Conservation (phyloP, 2,113 vertebrate genomes). For the Callionymus lyra region DNA sequence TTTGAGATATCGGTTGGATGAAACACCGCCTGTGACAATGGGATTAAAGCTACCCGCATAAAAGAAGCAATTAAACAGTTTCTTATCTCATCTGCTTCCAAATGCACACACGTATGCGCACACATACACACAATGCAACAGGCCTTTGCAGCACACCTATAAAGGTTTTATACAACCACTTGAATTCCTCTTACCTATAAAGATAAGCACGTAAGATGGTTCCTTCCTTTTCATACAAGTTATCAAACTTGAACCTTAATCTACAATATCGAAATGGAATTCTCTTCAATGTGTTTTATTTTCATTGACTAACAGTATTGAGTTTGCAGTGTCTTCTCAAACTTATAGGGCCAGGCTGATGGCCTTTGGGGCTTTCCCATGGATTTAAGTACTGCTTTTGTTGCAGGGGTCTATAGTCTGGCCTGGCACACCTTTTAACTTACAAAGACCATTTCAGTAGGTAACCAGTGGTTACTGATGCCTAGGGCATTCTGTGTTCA, state of each 20-base stretch:
- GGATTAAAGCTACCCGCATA: conserved; percentile 51
- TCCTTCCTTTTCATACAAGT: too few species aligned
- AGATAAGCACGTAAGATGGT: too few species aligned
- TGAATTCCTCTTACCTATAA: too few species aligned
- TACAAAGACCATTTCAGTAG: conserved; percentile 49
- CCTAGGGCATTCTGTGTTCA: conserved; percentile 36
- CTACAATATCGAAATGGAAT: too few species aligned
- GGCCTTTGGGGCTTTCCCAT: conserved; percentile 40
- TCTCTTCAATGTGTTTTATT: too few species aligned
- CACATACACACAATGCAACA: conserved; percentile 14
- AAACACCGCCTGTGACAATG: conserved; percentile 50
- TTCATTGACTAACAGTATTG: too few species aligned
- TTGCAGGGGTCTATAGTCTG: conserved; percentile 33
- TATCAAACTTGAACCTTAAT: too few species aligned
- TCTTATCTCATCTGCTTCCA: conserved; percentile 57
- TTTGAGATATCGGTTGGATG: conserved; percentile 55
- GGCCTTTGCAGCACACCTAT: conserved; percentile 7
- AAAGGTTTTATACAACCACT: too few species aligned
- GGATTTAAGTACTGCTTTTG: conserved; percentile 47
- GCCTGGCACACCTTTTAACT: conserved; percentile 46
- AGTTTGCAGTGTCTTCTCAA: too few species aligned
- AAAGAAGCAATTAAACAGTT: conserved; percentile 59
- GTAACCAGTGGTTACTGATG: conserved; percentile 41
- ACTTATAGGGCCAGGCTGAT: conserved; percentile 24
- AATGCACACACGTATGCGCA: conserved; percentile 39